Evolutionary conservation across 2,888 invertebrate species (phyloP).

Genomic region (Lacanobia oleracea): DNA sequence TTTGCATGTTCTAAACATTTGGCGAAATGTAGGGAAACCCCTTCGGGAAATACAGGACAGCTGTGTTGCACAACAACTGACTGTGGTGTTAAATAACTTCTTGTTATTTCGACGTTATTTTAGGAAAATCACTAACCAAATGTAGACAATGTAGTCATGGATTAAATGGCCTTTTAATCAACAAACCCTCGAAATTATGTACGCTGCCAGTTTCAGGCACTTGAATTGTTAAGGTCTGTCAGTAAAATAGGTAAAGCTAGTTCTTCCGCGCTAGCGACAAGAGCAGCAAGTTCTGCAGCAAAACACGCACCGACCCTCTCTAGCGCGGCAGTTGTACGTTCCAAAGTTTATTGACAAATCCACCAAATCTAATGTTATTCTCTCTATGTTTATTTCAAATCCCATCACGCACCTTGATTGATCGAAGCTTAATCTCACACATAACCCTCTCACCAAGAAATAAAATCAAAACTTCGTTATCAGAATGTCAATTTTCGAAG

Average conservation of each 20-base stretch:
- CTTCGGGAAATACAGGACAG: not conserved
- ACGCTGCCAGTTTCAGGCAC: too few relatives aligned
- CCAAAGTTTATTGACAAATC: not conserved
- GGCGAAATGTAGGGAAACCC: not conserved
- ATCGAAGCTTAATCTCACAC: slow-evolving; percentile 31
- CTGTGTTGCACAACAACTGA: not conserved
- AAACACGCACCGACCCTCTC: too few relatives aligned
- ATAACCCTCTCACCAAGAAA: slow-evolving; percentile 26
- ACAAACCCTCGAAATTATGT: not conserved
- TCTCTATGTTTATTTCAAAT: not conserved
- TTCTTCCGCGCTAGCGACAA: too few relatives aligned
- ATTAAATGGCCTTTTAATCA: not conserved
- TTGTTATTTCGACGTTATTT: too few relatives aligned
- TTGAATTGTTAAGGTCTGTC: too few relatives aligned
- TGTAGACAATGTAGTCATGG: too few relatives aligned
- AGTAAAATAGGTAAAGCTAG: too few relatives aligned
- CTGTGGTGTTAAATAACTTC: too few relatives aligned
- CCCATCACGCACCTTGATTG: slow-evolving; percentile 1
- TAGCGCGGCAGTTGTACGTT: too few relatives aligned
- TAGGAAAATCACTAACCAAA: not conserved
- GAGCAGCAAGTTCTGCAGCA: too few relatives aligned
- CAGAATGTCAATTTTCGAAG: slow-evolving; percentile 56
- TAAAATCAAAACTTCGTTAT: slow-evolving; percentile 57
- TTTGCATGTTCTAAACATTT: not conserved
- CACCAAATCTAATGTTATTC: not conserved